These are phyloP conservation scores for Elegia similella DNA, from an alignment of 2,888 invertebrate species.

Conservation along the genomic window DNA sequence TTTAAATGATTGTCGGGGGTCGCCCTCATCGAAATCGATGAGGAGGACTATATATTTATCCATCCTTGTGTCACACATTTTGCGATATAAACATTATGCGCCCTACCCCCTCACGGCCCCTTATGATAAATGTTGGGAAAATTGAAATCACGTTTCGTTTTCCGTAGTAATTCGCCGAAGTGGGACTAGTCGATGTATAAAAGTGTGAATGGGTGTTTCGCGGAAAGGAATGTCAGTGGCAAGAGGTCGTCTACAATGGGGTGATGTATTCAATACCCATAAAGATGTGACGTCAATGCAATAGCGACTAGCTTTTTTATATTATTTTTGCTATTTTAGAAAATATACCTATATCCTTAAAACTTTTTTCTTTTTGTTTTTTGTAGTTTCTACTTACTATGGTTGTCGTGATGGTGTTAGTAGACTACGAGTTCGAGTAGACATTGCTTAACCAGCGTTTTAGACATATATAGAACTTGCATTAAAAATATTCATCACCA, in stretches of 20 bases:
- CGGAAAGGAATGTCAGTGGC: conserved; percentile 44
- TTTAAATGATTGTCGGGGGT: no score
- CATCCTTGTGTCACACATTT: not conserved
- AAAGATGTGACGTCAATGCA: conserved; percentile 18
- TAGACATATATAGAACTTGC: no score
- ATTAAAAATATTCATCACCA: no score
- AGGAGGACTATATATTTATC: no score
- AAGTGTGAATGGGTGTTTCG: conserved; percentile 47
- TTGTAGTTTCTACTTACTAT: no score
- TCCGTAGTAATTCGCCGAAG: conserved; percentile 43
- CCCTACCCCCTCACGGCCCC: conserved; percentile 26
- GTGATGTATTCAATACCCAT: conserved; percentile 30
- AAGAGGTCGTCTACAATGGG: conserved; percentile 38
- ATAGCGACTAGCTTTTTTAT: conserved; percentile 12
- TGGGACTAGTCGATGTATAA: conserved; percentile 36
- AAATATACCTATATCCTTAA: no score
- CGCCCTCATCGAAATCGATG: no score
- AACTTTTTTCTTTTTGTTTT: no score
- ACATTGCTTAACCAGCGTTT: no score
- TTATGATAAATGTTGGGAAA: conserved; percentile 66
- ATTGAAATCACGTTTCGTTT: conserved; percentile 66
- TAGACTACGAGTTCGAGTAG: no score
- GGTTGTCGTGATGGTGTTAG: no score
- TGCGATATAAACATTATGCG: not conserved
- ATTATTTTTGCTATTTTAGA: not conserved